Evolutionary conservation across 2,888 invertebrate species (phyloP).

Genomic region (Blera fallax): DNA sequence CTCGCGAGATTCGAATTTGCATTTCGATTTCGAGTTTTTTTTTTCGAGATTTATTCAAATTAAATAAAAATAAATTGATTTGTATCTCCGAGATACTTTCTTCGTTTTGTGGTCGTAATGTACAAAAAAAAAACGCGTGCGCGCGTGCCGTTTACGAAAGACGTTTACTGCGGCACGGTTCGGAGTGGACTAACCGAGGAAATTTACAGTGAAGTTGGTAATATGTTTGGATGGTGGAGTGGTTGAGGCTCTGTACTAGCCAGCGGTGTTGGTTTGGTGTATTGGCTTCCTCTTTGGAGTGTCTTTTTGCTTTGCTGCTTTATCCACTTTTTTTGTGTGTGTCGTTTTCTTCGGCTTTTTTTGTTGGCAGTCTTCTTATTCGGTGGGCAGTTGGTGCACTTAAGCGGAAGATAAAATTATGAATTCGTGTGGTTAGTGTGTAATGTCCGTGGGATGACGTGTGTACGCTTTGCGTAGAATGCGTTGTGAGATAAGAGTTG

Average conservation of each 20-base stretch:
- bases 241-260: background rate
- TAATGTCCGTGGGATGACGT: conserved; percentile 37
- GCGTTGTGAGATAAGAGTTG: conserved; percentile 45
- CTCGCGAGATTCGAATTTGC: background rate
- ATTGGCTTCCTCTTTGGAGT: conserved; percentile 34
- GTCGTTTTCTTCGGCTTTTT: background rate
- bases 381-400: conserved; percentile 44
- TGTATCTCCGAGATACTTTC: conserved; percentile 48
- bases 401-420: conserved; percentile 59
- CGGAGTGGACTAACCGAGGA: conserved; percentile 67
- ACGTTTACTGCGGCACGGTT: conserved; percentile 61
- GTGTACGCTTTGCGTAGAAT: conserved; percentile 41
- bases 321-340: background rate
- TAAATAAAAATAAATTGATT: background rate
- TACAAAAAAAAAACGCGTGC: conserved; percentile 19
- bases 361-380: conserved; percentile 4
- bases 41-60: background rate
- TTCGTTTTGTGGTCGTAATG: conserved; percentile 12
- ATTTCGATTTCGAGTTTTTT: conserved; percentile 11
- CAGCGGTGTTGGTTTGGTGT: conserved; percentile 11
- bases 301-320: background rate
- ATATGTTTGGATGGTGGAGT: conserved; percentile 38
- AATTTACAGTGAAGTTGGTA: conserved; percentile 57
- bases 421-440: conserved; percentile 33
- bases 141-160: conserved; percentile 35